phyloP scores from a whole-genome alignment of 2,888 invertebrate genomes.

The Rutpela maculata region DNA sequence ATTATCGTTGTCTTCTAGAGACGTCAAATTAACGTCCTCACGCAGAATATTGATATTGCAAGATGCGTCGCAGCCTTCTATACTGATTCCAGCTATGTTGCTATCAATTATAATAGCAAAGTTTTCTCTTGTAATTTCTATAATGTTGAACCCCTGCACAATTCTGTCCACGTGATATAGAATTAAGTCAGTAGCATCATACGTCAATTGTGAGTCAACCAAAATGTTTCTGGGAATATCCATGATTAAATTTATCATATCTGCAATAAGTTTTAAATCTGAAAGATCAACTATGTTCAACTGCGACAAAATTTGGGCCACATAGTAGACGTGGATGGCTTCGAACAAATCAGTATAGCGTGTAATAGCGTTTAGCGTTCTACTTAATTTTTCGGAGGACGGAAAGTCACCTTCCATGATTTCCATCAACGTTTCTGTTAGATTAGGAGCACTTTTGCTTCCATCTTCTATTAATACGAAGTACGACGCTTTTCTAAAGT shows the following conservation, averaged over 20 bases:
- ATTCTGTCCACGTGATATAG: conserved; percentile 55
- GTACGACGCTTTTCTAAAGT: conserved; percentile 6
- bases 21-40: background rate
- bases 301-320: conserved; percentile 55
- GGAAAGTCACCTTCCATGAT: conserved; percentile 5
- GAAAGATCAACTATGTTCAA: conserved; percentile 10
- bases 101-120: conserved; percentile 74
- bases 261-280: conserved; percentile 69
- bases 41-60: conserved; percentile 37
- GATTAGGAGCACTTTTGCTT: background rate
- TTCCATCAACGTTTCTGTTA: conserved; percentile 28
- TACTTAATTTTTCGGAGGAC: background rate
- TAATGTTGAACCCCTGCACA: conserved; percentile 22
- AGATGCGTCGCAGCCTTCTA: conserved; percentile 70
- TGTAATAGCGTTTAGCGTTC: conserved; percentile 3
- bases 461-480: background rate
- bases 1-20: conserved; percentile 21
- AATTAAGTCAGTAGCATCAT: conserved; percentile 57
- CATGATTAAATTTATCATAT: conserved; percentile 74
- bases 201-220: conserved; percentile 52
- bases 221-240: conserved; percentile 50
- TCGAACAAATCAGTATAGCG: conserved; percentile 15
- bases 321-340: conserved; percentile 52
- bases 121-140: conserved; percentile 70
- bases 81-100: conserved; percentile 73